Percentiles rank a stretch among this genome's conserved stretches.
These are phyloP conservation scores for Lucilia sericata DNA, from an alignment of 1,140 invertebrate species.

Conservation along the genomic window DNA sequence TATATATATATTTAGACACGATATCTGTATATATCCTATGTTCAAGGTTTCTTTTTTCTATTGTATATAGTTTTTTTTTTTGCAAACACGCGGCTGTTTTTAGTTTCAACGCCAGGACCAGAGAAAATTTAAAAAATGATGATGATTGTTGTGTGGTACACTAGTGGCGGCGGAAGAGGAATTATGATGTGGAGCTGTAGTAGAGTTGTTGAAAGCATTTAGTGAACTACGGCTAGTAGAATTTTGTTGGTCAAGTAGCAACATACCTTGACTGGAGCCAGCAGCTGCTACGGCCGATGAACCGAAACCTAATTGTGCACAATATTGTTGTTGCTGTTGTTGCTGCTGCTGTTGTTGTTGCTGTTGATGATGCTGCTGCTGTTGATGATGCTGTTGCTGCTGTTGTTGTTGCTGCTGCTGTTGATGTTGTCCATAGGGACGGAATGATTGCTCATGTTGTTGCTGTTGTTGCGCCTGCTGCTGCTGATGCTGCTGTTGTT, in stretches of 20 bases:
- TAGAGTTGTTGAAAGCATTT: constrained; percentile 46
- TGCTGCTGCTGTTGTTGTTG: constrained; percentile 30
- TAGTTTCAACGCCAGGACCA: constrained; percentile 60
- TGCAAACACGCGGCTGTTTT: no score
- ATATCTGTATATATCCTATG: background rate
- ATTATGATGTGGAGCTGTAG: constrained; percentile 53
- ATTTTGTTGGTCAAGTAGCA: constrained; percentile 63
- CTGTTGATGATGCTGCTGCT: constrained; percentile 31
- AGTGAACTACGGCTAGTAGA: constrained; percentile 56
- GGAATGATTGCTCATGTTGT: constrained; percentile 58
- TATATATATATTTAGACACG: background rate
- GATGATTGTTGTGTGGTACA: constrained; percentile 57
- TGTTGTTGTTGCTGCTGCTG: constrained; percentile 39
- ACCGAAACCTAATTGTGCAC: constrained; percentile 57
- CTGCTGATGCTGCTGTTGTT: constrained; percentile 52
- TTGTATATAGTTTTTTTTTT: no score
- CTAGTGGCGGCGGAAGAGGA: constrained; percentile 63
- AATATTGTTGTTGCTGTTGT: constrained; percentile 52
- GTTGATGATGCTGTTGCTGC: constrained; percentile 50
- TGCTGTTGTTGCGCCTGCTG: constrained; percentile 49
- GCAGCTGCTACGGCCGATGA: constrained; percentile 48
- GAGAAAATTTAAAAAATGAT: constrained; percentile 65
- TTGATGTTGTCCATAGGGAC: constrained; percentile 62
- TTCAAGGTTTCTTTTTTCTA: background rate
- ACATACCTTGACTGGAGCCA: constrained; percentile 65